Conservation (phyloP, 2,797 vertebrate species). For the Notolepis coatsorum region DNA sequence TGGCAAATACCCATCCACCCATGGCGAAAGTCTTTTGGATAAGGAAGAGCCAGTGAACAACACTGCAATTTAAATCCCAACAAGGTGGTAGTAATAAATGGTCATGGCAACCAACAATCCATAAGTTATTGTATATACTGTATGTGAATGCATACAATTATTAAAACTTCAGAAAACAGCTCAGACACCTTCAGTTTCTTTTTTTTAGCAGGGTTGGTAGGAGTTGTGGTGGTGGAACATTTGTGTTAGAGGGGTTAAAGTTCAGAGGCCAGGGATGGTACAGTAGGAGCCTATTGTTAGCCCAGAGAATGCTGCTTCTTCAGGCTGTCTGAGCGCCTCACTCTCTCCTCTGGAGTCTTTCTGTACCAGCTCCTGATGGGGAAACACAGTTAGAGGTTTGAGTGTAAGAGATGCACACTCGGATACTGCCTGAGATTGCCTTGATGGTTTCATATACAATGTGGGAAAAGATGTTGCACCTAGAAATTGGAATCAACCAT, state of each 20-base stretch:
- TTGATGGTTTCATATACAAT: background rate
- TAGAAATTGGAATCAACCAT: background rate
- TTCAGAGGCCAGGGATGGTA: slow-evolving; percentile 17
- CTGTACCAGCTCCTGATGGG: slow-evolving; percentile 90
- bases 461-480: background rate
- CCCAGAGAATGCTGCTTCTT: slow-evolving; percentile 80
- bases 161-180: slow-evolving; percentile 4
- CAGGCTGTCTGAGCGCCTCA: slow-evolving; percentile 70
- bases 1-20: slow-evolving; percentile 10
- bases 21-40: slow-evolving; percentile 9
- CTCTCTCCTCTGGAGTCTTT: slow-evolving; percentile 85
- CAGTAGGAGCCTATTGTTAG: slow-evolving; percentile 58
- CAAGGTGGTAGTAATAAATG: slow-evolving; percentile 5
- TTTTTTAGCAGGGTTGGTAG: slow-evolving; percentile 55
- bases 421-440: background rate
- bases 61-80: slow-evolving; percentile 8
- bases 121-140: slow-evolving; percentile 11
- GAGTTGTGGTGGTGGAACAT: slow-evolving; percentile 70
- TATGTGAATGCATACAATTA: slow-evolving; percentile 49
- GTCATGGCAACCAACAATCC: background rate
- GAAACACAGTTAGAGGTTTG: slow-evolving; percentile 32
- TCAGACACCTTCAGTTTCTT: slow-evolving; percentile 5
- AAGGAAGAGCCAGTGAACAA: slow-evolving; percentile 19
- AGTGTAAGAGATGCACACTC: background rate
- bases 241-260: slow-evolving; percentile 47